Base-by-base conservation (phyloP, 2,888 invertebrate species). In the Girardia tigrina region DNA sequence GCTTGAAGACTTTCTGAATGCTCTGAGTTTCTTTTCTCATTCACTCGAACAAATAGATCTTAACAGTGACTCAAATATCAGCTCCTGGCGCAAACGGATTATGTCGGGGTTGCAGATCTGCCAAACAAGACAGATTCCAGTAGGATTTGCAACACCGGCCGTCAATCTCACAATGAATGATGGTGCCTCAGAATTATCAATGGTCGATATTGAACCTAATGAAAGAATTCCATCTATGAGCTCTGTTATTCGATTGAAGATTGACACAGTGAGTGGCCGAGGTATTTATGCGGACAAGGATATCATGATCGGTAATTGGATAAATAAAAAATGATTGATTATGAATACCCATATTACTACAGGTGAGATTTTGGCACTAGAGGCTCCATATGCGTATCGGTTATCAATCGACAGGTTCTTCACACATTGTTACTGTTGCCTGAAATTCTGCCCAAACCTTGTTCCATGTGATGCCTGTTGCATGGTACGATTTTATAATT, bases 401-500 rank as follows among this genome's bases (percentile, higher is more conserved):
- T 29, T 73, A 26, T 8, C 36, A 12, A 42, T 6, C 12, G 73
- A 73, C 14, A 12, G 73, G n/a, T 73, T 73, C 26, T 2, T 29
- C n/a, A 73, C 73, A 12, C 29, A 73, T 36, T 73, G 73, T n/a
- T 73, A 73, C 29, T 16, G 1, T n/a, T 73, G 73, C 26, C 73
- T 56, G n/a, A n/a, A 23, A 8, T 56, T 20, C 23, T 23, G 23
- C 20, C 8, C 4, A 2, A 56, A 56, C 23, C n/a, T 56, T n/a
- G 23, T 56, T 8, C 56, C 56, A 6, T 56, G 56, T 16, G 56
- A 56, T 56, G 2, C 6, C 4, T 56, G 56, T 56, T 56, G 56
- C n/a, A 8, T 2, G n/a, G 56, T 56, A 16, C n/a, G n/a, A n/a
- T n/a, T n/a, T n/a, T n/a, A n/a, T n/a, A n/a, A n/a, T n/a, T n/a